These are phyloP conservation scores for Hemibagrus guttatus DNA, from an alignment of 2,797 vertebrate genomes.

Conservation along the genomic window DNA sequence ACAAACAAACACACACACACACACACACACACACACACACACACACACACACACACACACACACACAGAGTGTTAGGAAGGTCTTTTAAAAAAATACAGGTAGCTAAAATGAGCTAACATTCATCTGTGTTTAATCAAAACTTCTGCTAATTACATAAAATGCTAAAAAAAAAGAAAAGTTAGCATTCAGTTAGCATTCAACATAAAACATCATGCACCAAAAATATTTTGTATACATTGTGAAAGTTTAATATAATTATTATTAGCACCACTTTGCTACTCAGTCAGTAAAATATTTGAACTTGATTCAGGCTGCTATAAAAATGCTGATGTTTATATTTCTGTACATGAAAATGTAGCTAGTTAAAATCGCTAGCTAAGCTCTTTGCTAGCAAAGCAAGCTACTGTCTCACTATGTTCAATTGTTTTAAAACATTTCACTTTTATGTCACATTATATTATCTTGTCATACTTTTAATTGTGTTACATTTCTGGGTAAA, in stretches of 20 bases:
- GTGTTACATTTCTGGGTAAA: background rate
- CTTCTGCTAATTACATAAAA: too few species aligned
- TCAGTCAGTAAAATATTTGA: background rate
- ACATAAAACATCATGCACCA: background rate
- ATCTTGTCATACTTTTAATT: background rate
- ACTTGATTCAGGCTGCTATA: background rate
- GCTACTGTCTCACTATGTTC: background rate
- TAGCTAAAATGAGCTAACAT: background rate
- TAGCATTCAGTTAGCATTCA: too few species aligned
- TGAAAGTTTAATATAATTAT: background rate
- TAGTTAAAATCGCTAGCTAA: background rate
- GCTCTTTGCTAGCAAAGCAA: background rate
- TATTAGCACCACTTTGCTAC: background rate
- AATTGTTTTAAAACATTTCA: background rate
- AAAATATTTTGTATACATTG: background rate
- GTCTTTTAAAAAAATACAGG: background rate
- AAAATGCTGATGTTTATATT: background rate
- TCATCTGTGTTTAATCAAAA: too few species aligned
- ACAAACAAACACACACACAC: slow-evolving; percentile 44
- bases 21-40: background rate
- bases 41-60: slow-evolving; percentile 5
- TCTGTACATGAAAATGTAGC: background rate
- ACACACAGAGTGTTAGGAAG: background rate
- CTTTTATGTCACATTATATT: background rate
- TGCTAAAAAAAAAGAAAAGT: too few species aligned